Evolutionary conservation across 2,888 invertebrate genomes (phyloP).

Genomic region (Dryadula phaetusa): DNA sequence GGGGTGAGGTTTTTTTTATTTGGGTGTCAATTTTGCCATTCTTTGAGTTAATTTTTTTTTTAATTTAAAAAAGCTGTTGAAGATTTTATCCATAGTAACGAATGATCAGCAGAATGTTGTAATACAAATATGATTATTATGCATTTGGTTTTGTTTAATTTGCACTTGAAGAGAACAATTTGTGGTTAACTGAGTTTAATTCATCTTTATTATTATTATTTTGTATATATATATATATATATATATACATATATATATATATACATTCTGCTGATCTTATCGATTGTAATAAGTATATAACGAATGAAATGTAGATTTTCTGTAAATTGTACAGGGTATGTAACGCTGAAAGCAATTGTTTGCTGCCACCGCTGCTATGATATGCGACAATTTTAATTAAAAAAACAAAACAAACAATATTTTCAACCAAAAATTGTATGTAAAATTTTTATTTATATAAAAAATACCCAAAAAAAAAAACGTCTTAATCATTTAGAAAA

Average conservation of each 20-base stretch:
- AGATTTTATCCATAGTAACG: neutral
- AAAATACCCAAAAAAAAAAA: too few species aligned
- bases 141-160: neutral
- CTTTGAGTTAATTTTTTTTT: neutral
- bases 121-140: neutral
- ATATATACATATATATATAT: neutral
- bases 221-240: too few species aligned
- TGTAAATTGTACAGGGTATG: constrained; percentile 73
- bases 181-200: neutral
- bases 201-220: too few species aligned
- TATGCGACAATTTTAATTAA: too few species aligned
- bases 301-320: constrained; percentile 44
- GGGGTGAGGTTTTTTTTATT: constrained; percentile 17
- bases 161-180: neutral
- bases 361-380: neutral
- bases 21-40: constrained; percentile 24
- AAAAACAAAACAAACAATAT: too few species aligned
- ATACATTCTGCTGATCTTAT: constrained; percentile 10
- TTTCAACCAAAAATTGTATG: too few species aligned
- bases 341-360: constrained; percentile 16
- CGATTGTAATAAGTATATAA: constrained; percentile 48
- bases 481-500: too few species aligned
- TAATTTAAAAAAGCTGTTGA: neutral
- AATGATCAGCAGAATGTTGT: constrained; percentile 14
- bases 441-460: too few species aligned